Evolutionary conservation across 2,797 vertebrate genomes (phyloP), one percentile per base, ranked within the genome.

Genomic region (Prionace glauca): DNA sequence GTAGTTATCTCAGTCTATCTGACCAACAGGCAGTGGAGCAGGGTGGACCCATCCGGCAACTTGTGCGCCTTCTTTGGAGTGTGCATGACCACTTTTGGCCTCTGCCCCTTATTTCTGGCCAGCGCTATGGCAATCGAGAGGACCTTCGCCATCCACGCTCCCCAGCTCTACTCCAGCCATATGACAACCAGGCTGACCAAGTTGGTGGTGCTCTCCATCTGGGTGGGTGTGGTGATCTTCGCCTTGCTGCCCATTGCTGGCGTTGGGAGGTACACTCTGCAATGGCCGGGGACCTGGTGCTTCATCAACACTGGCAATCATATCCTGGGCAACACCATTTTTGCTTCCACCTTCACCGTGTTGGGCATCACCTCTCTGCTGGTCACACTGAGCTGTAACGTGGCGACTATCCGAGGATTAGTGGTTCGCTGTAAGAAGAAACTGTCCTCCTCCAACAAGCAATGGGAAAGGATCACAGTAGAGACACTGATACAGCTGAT

Each of bases 231-330:
- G 95, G 92, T 98, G 0, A 96, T 98, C 56, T 98, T 99, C 87
- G 98, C 99, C n/a, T 97, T 99, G 95, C 94, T 99, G 97, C 99
- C 99, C 1, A 18, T 99, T 3, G 95, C 97, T 0, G 98, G 99
- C 0, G 97, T 99, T 41, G 99, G 99, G 7, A 96, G 97, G 20
- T 99, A 99, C 97, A 97, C 97, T 0, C 96, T 97, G 29, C 99
- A 99, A 97, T 99, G 99, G 99, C 99, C 99, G 0, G 99, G 99
- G 9, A 99, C 98, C 0, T 99, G 99, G 99, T 99, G 99, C 97
- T 99, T 99, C 96, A 99, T 99, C 96, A 98, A 98, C 97, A 97
- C 97, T 0, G 98, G 97, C 20, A 56, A 56, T 0, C 65, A 29
- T 0, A 26, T 95, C 1, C 14, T 96, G 14, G 97, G 97, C 62